Base-by-base conservation (phyloP, 2,797 vertebrate species). In the Pogonophryne albipinna region DNA sequence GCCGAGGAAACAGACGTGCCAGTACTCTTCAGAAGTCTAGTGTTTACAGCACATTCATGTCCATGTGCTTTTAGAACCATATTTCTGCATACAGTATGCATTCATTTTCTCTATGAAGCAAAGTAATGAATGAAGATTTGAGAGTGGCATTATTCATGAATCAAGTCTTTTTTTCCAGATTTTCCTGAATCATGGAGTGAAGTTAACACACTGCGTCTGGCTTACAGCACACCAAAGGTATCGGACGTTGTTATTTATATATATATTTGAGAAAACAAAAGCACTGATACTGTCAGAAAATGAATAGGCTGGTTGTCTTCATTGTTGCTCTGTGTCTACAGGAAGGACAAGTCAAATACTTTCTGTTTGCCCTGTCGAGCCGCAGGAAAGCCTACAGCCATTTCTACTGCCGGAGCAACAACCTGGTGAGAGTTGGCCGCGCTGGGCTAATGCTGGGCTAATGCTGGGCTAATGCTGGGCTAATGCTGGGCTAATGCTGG, bases 311-410 rank as follows among this genome's bases (percentile, higher is more conserved):
- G 14, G 27, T 42, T 27, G 0, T 66, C 6, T 0, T 38, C 3
- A 58, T 3, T 44, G 31, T 53, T 42, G 2, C 34, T 66, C 1
- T 84, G 45, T 64, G 23, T 70, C 75, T 20, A 58, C 90, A 99
- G 98, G 96, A 97, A 87, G 97, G 95, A 61, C 93, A 94, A 83
- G 93, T 94, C 71, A 96, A 96, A 78, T 97, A 97, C 87, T 99
- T 98, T 66, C 68, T 91, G 52, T 99, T 99, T 92, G 95, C 96
- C 44, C 95, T 99, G 81, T 94, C 93, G 64, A 97, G 94, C 88
- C 96, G 97, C 74, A 97, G 96, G 88, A 97, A 96, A 92, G 94
- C 90, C 59, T 97, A 96, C 91, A 98, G 94, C 83, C 97, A 99
- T 62, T 94, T 97, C 87, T 96, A 98, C 85, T 99, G 98, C 91